Percentiles rank a stretch among this genome's conserved stretches.
Conservation (phyloP, 1,140 invertebrate species). For the Atta cephalotes region DNA sequence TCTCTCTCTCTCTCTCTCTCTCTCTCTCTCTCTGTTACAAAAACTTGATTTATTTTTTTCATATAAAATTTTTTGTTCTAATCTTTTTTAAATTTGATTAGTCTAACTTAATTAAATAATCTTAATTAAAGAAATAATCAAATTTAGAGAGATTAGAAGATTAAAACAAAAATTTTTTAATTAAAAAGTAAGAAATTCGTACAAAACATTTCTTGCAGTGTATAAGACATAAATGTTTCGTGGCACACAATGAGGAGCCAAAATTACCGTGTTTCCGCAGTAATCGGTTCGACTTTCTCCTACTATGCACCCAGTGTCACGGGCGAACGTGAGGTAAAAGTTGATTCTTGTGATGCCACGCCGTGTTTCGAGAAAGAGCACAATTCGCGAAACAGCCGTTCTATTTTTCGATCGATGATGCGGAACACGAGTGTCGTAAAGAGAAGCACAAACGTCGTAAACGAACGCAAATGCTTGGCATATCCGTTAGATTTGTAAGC, state of each 20-base stretch:
- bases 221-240: neutral
- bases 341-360: neutral
- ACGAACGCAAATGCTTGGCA: constrained; percentile 24
- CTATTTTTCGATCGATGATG: constrained; percentile 47
- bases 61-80: too few relatives aligned
- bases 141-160: too few relatives aligned
- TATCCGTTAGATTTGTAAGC: constrained; percentile 58
- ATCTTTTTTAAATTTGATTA: too few relatives aligned
- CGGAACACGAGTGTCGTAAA: constrained; percentile 43
- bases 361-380: neutral
- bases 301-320: constrained; percentile 15
- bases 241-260: neutral
- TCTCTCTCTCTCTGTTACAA: too few relatives aligned
- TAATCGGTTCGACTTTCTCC: constrained; percentile 34
- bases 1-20: too few relatives aligned
- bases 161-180: too few relatives aligned
- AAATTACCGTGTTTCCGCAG: constrained; percentile 22
- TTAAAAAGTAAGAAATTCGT: too few relatives aligned
- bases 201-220: too few relatives aligned
- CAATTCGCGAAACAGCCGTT: constrained; percentile 32
- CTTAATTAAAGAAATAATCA: too few relatives aligned
- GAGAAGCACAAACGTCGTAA: constrained; percentile 60
- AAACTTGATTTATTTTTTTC: too few relatives aligned
- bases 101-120: too few relatives aligned
- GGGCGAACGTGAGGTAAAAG: neutral